These are phyloP conservation scores for Monoplex corrugatus DNA, from an alignment of 2,888 invertebrate genomes.

Conservation along the genomic window DNA sequence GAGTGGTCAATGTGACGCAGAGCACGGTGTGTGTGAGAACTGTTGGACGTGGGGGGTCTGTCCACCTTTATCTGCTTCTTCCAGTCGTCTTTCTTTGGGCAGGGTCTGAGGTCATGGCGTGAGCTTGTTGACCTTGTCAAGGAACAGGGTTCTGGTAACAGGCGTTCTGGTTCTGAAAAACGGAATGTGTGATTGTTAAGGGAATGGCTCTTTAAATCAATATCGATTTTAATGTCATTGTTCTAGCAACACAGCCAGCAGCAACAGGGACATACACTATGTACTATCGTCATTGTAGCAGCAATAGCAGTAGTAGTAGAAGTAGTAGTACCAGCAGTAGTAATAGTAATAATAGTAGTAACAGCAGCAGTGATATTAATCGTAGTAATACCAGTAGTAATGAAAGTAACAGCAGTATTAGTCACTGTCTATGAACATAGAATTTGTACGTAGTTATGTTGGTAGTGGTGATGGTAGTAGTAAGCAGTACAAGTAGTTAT, in stretches of 20 bases:
- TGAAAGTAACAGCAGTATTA: no score
- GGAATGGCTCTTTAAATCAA: no score
- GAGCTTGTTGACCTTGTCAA: not conserved
- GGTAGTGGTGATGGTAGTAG: no score
- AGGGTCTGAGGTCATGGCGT: not conserved
- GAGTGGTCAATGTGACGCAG: not conserved
- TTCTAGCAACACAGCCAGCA: no score
- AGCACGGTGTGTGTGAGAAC: not conserved
- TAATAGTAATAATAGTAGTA: conserved; percentile 19
- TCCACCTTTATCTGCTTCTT: no score
- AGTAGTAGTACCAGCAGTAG: conserved; percentile 44
- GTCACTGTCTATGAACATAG: no score
- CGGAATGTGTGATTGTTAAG: no score
- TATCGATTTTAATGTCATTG: no score
- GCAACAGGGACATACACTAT: not conserved
- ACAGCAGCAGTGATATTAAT: conserved; percentile 5
- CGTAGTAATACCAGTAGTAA: not conserved
- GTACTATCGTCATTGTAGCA: not conserved
- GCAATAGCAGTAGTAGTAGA: not conserved
- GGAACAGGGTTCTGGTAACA: not conserved
- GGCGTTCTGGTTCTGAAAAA: not conserved
- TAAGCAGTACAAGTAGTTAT: no score
- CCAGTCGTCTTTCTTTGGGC: not conserved
- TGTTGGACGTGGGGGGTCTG: not conserved
- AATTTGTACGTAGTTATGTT: no score